Conservation (phyloP, 92 coral and sea anemone genomes). For the Phenganax subtilis region DNA sequence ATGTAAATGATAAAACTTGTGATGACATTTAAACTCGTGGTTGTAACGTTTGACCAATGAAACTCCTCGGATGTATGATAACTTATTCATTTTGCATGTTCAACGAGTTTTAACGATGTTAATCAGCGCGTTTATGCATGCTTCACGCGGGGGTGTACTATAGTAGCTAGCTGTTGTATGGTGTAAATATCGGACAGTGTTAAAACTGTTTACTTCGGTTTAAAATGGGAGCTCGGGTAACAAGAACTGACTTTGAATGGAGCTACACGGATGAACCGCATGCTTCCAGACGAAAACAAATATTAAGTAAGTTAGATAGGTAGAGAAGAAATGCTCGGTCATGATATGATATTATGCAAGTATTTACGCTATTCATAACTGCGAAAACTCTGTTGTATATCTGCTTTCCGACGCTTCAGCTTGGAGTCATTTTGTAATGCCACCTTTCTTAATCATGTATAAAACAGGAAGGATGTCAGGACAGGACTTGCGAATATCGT, state of each 20-base stretch:
- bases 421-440: no score
- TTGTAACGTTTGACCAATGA: conserved; percentile 16
- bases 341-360: background rate
- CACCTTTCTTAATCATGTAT: no score
- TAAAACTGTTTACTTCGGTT: background rate
- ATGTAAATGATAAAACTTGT: background rate
- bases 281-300: conserved; percentile 27
- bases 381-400: background rate
- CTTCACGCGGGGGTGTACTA: background rate
- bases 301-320: conserved; percentile 21
- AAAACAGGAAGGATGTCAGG: no score
- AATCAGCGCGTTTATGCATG: conserved; percentile 12
- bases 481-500: no score
- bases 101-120: background rate
- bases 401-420: no score
- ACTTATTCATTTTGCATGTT: conserved; percentile 4
- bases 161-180: background rate
- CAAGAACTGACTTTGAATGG: conserved; percentile 37
- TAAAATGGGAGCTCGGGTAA: conserved; percentile 23
- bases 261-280: conserved; percentile 40
- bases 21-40: background rate
- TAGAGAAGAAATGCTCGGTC: background rate
- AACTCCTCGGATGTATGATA: background rate
- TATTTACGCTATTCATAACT: background rate
- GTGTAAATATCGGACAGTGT: background rate